Base-by-base conservation (phyloP, 2,888 invertebrate species). In the Protonemura montana region DNA sequence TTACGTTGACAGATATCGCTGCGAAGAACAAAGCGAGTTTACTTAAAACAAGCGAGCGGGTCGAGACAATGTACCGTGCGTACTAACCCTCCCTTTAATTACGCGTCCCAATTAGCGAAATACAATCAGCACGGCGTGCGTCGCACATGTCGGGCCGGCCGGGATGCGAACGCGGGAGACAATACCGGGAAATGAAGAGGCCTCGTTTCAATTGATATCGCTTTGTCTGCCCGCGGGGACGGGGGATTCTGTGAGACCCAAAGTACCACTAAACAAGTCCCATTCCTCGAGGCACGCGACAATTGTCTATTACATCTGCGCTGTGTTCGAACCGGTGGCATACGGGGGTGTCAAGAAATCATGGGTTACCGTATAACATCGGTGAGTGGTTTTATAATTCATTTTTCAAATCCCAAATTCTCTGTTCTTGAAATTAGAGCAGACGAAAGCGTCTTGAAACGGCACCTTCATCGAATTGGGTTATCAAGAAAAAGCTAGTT, bases 61-160 rank as follows among this genome's bases (percentile, higher is more conserved):
- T 35, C 35, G 77, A 86, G 80, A 84, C 86, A 86, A 86, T 84
- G 77, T 59, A 59, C 16, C 21, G 59, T 21, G 59, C 21, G 59
- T 21, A 1, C 35, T 35, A 10, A 6, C 59, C 16, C 59, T 21
- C 21, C 76, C 87, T 87, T 87, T 78, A 87, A 87, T 87, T 87
- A 87, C 85, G 35, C 87, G 85, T 59, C 87, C 87, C 87, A 87
- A 87, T 87, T 87, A 87, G 85, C 27, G 85, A 86, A 87, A 87
- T 86, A 87, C 85, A 87, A 87, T 87, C 86, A 87, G 29, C 76
- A 28, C 28, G 26, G n/a, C 78, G 59, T 21, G 10, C 35, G 35
- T 3, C 35, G 35, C 35, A 6, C 35, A 35, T n/a, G n/a, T 35
- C n/a, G 80, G 80, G 26, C 28, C 26, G 26, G 35, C 35, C 35